These are phyloP conservation scores for Hystrix cristata DNA, from an alignment of 2,113 vertebrate species.

Conservation along the genomic window DNA sequence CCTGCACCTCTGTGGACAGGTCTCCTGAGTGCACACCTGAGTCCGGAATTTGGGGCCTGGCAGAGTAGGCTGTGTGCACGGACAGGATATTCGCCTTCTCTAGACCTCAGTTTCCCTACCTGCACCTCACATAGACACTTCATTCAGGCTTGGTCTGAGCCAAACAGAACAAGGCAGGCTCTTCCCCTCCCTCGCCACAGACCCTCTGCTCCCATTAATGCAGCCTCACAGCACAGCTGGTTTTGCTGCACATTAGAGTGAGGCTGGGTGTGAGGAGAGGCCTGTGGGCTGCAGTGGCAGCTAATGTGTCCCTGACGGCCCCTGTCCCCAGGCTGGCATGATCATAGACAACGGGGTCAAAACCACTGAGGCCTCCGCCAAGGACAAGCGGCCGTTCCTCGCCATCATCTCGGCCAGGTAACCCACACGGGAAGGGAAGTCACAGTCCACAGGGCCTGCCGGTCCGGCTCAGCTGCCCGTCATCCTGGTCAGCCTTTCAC, in stretches of 20 bases:
- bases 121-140: neutral
- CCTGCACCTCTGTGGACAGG: neutral
- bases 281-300: accelerated
- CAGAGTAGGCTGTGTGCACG: neutral
- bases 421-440: neutral
- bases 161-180: neutral
- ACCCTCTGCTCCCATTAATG: neutral
- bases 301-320: neutral
- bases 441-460: accelerated
- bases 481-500: accelerated
- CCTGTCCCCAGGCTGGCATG: constrained; percentile 94
- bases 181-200: neutral
- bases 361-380: constrained; percentile 94
- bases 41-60: neutral
- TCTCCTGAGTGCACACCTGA: neutral
- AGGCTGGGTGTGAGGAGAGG: neutral
- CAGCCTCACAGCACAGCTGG: neutral
- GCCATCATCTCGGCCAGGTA: constrained; percentile 96
- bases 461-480: neutral
- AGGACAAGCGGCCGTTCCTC: constrained; percentile 97
- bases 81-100: too few relatives aligned
- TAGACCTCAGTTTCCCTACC: neutral
- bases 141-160: neutral
- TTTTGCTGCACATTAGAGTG: neutral
- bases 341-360: constrained; percentile 99